Base-by-base conservation (phyloP, 2,113 vertebrate genomes). In the Strix uralensis region DNA sequence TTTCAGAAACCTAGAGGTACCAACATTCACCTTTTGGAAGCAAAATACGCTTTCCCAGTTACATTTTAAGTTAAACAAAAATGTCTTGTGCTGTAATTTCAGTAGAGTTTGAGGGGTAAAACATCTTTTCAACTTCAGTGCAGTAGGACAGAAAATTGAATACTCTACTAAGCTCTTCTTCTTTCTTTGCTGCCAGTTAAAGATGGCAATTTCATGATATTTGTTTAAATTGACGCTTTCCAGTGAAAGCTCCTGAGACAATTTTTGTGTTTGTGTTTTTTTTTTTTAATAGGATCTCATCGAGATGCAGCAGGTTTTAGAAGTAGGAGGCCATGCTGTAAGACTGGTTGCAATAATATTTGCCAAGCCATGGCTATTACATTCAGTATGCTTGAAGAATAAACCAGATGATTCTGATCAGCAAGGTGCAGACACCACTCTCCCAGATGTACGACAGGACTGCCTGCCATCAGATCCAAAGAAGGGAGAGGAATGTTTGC, bases 321-420 rank as follows among this genome's bases (percentile, higher is more conserved):
- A 98, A 96, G 98, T 98, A 1, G 99, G 99, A 6, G 98, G 97
- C 61, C 96, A 96, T 65, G 85, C 92, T 2, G 22, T 94, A 4
- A 98, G 99, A 11, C 90, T 99, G 91, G 98, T 99, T 87, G 95
- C 98, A 30, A 25, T 96, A 34, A 88, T 95, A 12, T 97, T 94
- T 25, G 97, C 98, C 32, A 85, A 62, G 54, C 98, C 98, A 2
- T 99, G 99, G 99, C 98, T 99, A 17, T 81, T 99, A 7, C 97
- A 98, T 70, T 98, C 98, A 0, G 92, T 98, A 13, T 89, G 79
- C 38, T 89, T 95, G 30, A 97, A 70, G 73, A 94, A 13, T 51
- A 93, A n/a, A 63, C 58, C 88, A 21, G 96, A 90, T 5, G 87
- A 83, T 2, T 15, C 46, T 4, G 74, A 95, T 26, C 25, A 81